Evolutionary conservation across 1,140 invertebrate genomes (phyloP).

Genomic region (Drosophila subobscura): DNA sequence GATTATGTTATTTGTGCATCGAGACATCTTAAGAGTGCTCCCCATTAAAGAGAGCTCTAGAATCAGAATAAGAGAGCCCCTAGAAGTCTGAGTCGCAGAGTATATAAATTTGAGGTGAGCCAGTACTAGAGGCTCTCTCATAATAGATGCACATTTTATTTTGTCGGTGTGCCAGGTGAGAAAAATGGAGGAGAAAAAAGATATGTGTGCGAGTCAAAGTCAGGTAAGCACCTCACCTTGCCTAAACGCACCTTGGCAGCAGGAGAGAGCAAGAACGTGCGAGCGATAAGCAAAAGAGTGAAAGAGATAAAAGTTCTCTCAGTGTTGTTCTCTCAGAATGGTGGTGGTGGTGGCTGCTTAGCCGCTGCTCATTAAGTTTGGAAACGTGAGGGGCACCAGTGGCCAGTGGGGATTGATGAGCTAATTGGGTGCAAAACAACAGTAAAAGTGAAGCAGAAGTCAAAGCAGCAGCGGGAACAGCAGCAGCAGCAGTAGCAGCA

Average conservation of each 20-base stretch:
- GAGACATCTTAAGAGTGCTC: constrained; percentile 2
- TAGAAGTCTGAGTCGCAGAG: too few species aligned
- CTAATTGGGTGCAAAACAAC: constrained; percentile 57
- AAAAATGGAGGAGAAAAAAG: too few species aligned
- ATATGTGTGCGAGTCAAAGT: too few species aligned
- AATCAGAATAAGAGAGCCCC: too few species aligned
- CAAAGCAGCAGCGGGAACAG: constrained; percentile 13
- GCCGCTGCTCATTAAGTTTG: constrained; percentile 25
- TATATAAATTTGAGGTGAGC: too few species aligned
- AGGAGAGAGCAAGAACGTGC: not conserved
- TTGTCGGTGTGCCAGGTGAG: too few species aligned
- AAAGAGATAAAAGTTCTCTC: constrained; percentile 6
- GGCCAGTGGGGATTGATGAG: constrained; percentile 57
- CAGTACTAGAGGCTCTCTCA: too few species aligned
- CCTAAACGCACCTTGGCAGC: too few species aligned
- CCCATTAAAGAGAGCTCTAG: constrained; percentile 15
- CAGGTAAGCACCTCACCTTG: too few species aligned
- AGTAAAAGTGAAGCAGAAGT: constrained; percentile 21
- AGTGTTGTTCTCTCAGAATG: constrained; percentile 7
- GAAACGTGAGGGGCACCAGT: constrained; percentile 20
- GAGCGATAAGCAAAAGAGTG: constrained; percentile 6
- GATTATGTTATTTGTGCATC: constrained; percentile 28
- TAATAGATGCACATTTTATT: too few species aligned
- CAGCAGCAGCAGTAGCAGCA: constrained; percentile 19
- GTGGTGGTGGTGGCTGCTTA: not conserved